Base-by-base conservation (phyloP, 2,888 invertebrate species). In the Pyrgus malvae region DNA sequence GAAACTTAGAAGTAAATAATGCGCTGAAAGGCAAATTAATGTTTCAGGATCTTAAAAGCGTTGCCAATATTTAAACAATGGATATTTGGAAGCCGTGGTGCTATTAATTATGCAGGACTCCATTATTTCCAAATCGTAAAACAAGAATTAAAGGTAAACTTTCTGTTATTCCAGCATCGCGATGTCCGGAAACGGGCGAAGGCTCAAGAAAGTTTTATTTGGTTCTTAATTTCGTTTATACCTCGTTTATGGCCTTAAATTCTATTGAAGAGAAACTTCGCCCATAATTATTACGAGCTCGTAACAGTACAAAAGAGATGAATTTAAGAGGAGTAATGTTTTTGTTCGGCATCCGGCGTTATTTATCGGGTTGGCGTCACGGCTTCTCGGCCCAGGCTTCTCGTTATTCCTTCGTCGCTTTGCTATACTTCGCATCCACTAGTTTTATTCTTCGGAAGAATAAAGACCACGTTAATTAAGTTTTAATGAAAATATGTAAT, bases 131-230 rank as follows among this genome's bases (percentile, higher is more conserved):
- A 12, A 51, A 19, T 37, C 27, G 35, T 51, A 42, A 35, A 51
- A 51, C 12, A 25, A 51, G 25, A 17, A 35, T 37, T 25, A 11
- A 33, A 45, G 50, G 35, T 44, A 44, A 44, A 51, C 21, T 29
- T 38, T 21, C 14, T 16, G 44, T 37, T 11, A 1, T n/a, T 11
- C 23, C 37, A 14, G 11, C 44, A 33, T 16, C 44, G 37, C 37
- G 29, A 35, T 27, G 35, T 7, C 37, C 25, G 44, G 51, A 44
- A 44, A 42, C 37, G 44, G 37, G 31, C 21, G 31, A 53, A 38
- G 38, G 38, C 23, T 37, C 19, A 29, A 40, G 31, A 54, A 54
- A 54, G 40, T 54, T 54, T 54, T 48, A 54, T 54, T 48, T 41
- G 54, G 40, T 46, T 46, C 23, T 54, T 45, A 45, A 46, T 46